Evolutionary conservation across 2,797 vertebrate genomes (phyloP).

Genomic region (Chromis chromis): DNA sequence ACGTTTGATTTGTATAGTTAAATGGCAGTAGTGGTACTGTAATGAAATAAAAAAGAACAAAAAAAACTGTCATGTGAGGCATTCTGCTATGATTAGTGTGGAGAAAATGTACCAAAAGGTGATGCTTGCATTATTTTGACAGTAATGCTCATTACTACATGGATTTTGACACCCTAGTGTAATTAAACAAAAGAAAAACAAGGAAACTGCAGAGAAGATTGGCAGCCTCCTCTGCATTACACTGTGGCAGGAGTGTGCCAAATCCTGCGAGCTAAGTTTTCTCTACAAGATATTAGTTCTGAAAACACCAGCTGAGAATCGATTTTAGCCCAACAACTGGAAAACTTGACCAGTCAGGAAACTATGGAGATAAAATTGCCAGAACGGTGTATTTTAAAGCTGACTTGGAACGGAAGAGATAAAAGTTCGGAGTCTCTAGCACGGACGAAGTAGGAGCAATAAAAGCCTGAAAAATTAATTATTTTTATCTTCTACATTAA

Average conservation of each 20-base stretch:
- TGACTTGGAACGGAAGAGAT: slow-evolving; percentile 2
- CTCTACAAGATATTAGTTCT: slow-evolving; percentile 8
- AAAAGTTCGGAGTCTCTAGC: neutral
- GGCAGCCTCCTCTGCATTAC: slow-evolving; percentile 39
- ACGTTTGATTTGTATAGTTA: slow-evolving; percentile 26
- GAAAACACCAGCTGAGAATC: slow-evolving; percentile 43
- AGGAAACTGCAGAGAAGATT: slow-evolving; percentile 12
- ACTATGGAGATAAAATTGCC: slow-evolving; percentile 25
- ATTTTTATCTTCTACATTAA: slow-evolving; percentile 12
- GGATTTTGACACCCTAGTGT: slow-evolving; percentile 29
- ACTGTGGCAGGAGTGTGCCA: neutral
- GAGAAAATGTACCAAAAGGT: slow-evolving; percentile 9
- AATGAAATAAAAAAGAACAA: slow-evolving; percentile 11
- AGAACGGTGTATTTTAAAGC: neutral
- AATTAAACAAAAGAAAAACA: slow-evolving; percentile 50
- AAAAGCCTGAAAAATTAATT: neutral
- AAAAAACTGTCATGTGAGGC: slow-evolving; percentile 3
- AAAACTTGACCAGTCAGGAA: slow-evolving; percentile 35
- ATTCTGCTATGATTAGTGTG: slow-evolving; percentile 31
- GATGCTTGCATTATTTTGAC: slow-evolving; percentile 52
- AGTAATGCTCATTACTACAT: slow-evolving; percentile 38
- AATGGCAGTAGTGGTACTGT: slow-evolving; percentile 14
- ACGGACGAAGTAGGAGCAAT: neutral
- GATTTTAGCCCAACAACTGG: slow-evolving; percentile 44
- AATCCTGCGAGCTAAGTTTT: slow-evolving; percentile 36